phyloP scores from a whole-genome alignment of 2,113 vertebrate species.

The Alethe diademata region DNA sequence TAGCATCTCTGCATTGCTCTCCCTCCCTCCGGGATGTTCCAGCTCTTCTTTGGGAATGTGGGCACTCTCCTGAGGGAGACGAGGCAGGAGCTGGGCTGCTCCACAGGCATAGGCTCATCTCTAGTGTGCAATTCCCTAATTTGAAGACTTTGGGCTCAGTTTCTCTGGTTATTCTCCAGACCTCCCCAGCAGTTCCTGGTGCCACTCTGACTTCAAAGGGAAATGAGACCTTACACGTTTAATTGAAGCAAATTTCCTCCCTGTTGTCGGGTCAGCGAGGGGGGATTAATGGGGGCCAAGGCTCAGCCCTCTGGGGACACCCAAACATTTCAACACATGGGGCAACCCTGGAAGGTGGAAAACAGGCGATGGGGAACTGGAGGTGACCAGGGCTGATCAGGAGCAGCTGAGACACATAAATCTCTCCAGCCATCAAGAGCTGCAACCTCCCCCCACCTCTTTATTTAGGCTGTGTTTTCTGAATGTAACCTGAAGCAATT shows the following conservation, averaged over 20 bases:
- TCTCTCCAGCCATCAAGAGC: background rate
- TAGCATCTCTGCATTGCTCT: background rate
- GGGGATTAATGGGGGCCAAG: constrained; percentile 44
- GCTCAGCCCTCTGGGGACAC: constrained; percentile 40
- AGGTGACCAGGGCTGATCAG: constrained; percentile 22
- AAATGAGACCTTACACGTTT: constrained; percentile 56
- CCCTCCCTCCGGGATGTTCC: accelerated
- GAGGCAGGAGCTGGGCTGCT: background rate
- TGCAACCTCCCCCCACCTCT: background rate
- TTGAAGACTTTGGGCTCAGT: background rate
- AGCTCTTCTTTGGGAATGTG: background rate
- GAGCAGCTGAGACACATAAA: constrained; percentile 59
- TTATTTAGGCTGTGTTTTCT: constrained; percentile 5
- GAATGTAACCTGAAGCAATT: constrained; percentile 44
- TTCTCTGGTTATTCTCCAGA: constrained; percentile 24
- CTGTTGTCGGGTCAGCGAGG: constrained; percentile 12
- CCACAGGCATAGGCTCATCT: background rate
- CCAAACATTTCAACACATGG: constrained; percentile 50
- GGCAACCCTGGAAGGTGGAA: background rate
- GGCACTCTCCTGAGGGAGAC: background rate
- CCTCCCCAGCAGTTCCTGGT: background rate
- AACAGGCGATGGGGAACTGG: background rate
- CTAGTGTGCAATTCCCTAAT: background rate
- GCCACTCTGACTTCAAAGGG: constrained; percentile 48
- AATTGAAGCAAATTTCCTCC: constrained; percentile 67